Conservation (phyloP, 2,797 vertebrate genomes). For the Pogonophryne albipinna region DNA sequence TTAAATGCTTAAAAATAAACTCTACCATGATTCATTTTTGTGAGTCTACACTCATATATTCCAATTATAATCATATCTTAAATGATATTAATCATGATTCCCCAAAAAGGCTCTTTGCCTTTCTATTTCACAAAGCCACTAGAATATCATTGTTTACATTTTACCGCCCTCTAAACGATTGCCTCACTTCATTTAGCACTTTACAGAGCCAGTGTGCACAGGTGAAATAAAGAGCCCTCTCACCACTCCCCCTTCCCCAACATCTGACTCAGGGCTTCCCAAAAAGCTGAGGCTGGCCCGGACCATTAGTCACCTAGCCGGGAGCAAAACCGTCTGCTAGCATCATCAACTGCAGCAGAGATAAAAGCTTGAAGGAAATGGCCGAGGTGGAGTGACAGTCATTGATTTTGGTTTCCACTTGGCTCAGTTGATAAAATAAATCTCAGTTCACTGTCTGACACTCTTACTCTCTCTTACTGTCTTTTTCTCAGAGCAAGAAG, state of each 20-base stretch:
- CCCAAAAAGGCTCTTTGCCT: background rate
- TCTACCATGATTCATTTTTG: too few species aligned
- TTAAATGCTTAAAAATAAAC: too few species aligned
- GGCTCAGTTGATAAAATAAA: constrained; percentile 43
- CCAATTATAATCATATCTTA: background rate
- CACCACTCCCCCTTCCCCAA: background rate
- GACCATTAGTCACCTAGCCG: constrained; percentile 50
- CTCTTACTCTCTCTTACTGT: constrained; percentile 26
- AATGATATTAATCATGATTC: background rate
- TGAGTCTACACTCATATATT: background rate
- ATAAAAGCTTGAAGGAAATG: constrained; percentile 42
- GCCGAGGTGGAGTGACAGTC: constrained; percentile 47
- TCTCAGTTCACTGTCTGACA: constrained; percentile 29
- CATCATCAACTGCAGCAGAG: constrained; percentile 54
- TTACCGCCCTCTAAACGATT: background rate
- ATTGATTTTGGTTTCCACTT: constrained; percentile 45
- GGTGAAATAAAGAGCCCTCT: constrained; percentile 9
- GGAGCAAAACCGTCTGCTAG: constrained; percentile 48
- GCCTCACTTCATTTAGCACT: background rate
- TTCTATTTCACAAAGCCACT: background rate
- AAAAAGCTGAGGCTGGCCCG: constrained; percentile 31
- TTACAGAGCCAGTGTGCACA: background rate
- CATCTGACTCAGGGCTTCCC: constrained; percentile 37
- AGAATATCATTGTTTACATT: background rate
- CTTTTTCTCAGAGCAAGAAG: constrained; percentile 88